Conservation (phyloP, 1,140 invertebrate genomes). For the Prorops nasuta region DNA sequence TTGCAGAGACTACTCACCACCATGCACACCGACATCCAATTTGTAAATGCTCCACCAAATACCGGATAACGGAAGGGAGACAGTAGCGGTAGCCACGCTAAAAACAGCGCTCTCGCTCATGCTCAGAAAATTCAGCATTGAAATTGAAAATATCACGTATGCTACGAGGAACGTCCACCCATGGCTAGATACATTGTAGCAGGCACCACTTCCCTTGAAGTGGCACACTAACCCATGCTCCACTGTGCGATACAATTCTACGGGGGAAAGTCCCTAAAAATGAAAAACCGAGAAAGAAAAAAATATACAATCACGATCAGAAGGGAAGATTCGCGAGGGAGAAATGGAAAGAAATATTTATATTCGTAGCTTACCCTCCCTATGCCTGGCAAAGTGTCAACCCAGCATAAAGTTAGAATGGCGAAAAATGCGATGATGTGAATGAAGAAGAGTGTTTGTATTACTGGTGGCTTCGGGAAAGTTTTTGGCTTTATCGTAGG, state of each 20-base stretch:
- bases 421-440: slow-evolving; percentile 51
- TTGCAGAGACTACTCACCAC: slow-evolving; percentile 26
- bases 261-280: slow-evolving; percentile 35
- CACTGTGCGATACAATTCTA: slow-evolving; percentile 35
- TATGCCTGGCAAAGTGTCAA: slow-evolving; percentile 52
- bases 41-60: slow-evolving; percentile 65
- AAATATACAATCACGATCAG: background rate
- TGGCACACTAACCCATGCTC: slow-evolving; percentile 43
- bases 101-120: slow-evolving; percentile 62
- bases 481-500: slow-evolving; percentile 43
- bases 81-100: slow-evolving; percentile 56
- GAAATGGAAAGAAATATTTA: background rate
- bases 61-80: slow-evolving; percentile 58
- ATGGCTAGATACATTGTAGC: slow-evolving; percentile 50
- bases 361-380: slow-evolving; percentile 47
- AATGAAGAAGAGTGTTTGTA: slow-evolving; percentile 51
- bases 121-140: slow-evolving; percentile 57
- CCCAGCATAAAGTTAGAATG: slow-evolving; percentile 51
- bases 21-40: slow-evolving; percentile 42
- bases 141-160: slow-evolving; percentile 53
- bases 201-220: slow-evolving; percentile 33
- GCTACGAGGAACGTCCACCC: slow-evolving; percentile 56
- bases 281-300: background rate
- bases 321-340: background rate
- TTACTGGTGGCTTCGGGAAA: slow-evolving; percentile 45